Base-by-base conservation (phyloP, 2,888 invertebrate genomes). In the Trachelus iudaicus region DNA sequence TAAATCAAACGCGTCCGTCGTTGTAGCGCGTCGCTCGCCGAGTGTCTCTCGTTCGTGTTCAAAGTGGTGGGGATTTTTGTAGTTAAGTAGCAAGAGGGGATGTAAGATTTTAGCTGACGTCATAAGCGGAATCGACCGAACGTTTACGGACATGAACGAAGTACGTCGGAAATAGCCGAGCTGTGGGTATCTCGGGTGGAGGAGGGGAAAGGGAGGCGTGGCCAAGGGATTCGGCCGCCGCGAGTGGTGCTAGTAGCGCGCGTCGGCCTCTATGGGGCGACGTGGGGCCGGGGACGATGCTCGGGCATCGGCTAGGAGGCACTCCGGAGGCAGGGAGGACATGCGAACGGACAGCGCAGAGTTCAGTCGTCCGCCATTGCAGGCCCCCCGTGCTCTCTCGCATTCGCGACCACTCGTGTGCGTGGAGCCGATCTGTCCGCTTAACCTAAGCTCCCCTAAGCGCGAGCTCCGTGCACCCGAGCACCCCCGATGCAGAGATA, bases 281-380 rank as follows among this genome's bases (percentile, higher is more conserved):
- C 82, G 84, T 85, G 85, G 85, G 87, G 87, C 85, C 87, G 85
- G 86, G 83, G 85, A 86, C 86, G 87, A 87, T 86, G 87, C 85
- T 86, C 83, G 86, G 85, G 85, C 85, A 80, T 86, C 87, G 85
- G 85, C 87, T 85, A 85, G 88, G 88, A 86, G 87, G 88, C 88
- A 90, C 87, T 89, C 89, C 90, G 89, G 89, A 89, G 90, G 92
- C 87, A 88, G 89, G 89, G 89, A 87, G 89, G 88, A 88, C 87
- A 87, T 87, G 87, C 88, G 89, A 87, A 87, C 86, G 85, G 88
- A 88, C 84, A 87, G 85, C 84, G 86, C 87, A 86, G 89, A 90
- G 89, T 92, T 92, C 92, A 89, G 92, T 92, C 87, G 93, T 56
- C 93, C 91, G 93, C 93, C 91, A 91, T 91, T 91, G 91, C 91